Conservation (phyloP, 2,888 invertebrate genomes). For the Auanema freiburgensis region DNA sequence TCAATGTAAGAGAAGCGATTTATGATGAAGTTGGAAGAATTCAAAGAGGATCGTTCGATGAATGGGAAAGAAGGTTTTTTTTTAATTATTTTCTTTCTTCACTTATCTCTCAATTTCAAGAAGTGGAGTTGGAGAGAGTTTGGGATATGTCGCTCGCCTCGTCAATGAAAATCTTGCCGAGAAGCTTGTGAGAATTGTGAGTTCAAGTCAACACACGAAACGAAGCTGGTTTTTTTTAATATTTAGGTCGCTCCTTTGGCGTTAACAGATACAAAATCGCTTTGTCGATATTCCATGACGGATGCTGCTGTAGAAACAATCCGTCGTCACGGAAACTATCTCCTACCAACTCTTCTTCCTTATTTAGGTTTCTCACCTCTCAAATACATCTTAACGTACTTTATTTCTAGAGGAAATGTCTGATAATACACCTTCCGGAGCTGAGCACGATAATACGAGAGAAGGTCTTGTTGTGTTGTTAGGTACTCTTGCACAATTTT, state of each 20-base stretch:
- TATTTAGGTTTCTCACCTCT: constrained; percentile 46
- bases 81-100: constrained; percentile 63
- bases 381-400: constrained; percentile 19
- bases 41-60: constrained; percentile 79
- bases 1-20: constrained; percentile 65
- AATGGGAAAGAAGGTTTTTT: constrained; percentile 78
- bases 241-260: constrained; percentile 75
- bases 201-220: too few relatives aligned
- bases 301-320: constrained; percentile 89
- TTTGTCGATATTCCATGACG: constrained; percentile 82
- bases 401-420: constrained; percentile 40
- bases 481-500: constrained; percentile 85
- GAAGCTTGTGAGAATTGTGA: neutral
- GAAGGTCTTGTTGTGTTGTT: constrained; percentile 92
- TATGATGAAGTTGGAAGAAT: constrained; percentile 89
- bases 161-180: neutral
- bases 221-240: neutral
- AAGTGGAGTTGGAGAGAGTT: constrained; percentile 6
- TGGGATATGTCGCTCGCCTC: neutral
- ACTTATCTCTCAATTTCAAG: neutral
- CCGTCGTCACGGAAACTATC: constrained; percentile 84
- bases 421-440: constrained; percentile 52
- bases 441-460: constrained; percentile 82
- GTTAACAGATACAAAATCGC: constrained; percentile 81
- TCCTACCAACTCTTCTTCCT: constrained; percentile 65